Evolutionary conservation across 2,113 vertebrate genomes (phyloP), one percentile per base, ranked within the genome.

Genomic region (Lanius collurio): DNA sequence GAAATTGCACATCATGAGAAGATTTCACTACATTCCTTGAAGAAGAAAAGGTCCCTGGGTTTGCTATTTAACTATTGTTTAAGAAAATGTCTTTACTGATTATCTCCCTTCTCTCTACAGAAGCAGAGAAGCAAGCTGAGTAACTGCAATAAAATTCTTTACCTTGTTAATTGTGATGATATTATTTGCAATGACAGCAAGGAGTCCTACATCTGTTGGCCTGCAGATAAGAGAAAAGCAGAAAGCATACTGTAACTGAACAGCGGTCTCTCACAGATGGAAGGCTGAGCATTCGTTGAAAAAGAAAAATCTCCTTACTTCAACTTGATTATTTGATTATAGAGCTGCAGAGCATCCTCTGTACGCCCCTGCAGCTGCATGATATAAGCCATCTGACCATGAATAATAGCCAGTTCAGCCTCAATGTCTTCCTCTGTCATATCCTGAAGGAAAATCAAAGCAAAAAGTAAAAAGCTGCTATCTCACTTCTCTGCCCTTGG

Each of bases 111-210:
- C 68, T 68, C 31, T 65, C 60, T 53, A 83, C 23, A 85, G n/a
- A 79, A 77, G 27, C 5, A 68, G 41, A 60, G 33, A 87, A 81
- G 42, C 24, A 70, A 74, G 27, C n/a, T n/a, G 49, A 83, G 60
- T 50, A 93, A 77, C 10, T 5, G 5, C 62, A 44, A 1, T 42
- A 20, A 87, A 79, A 70, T 49, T 73, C 70, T 82, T 35, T 98
- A 99, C 99, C 99, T 99, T 99, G 96, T 99, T 99, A 95, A 99
- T 99, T 67, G 99, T 99, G 94, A 99, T 99, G 97, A 99, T 99
- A 91, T 99, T 99, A 97, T 99, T 99, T 95, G 99, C 99, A 87
- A 99, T 99, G 94, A 99, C 99, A 95, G 99, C 99, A 69, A 99
- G 98, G 57, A 99, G 98, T 95, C 99, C 99, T 83, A 99, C 98